phyloP scores from a whole-genome alignment of 2,888 invertebrate genomes.

The Lysandra bellargus region DNA sequence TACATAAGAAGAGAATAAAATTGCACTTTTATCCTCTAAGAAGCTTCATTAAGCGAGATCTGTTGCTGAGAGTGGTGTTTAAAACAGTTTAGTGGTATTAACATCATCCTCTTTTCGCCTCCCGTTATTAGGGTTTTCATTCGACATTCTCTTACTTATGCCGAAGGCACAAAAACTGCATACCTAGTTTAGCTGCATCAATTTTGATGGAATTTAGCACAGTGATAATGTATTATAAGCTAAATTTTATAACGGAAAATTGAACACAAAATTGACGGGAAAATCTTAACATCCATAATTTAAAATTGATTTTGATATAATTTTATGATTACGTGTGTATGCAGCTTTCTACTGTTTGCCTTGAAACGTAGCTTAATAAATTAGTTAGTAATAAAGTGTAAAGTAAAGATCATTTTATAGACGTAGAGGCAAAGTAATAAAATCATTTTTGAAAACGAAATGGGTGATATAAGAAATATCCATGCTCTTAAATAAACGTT shows the following conservation, averaged over 20 bases:
- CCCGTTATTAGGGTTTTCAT: not conserved
- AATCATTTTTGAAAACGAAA: too few relatives aligned
- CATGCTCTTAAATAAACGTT: not conserved
- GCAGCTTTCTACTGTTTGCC: not conserved
- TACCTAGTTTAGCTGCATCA: too few relatives aligned
- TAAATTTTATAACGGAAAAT: too few relatives aligned
- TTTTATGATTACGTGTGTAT: too few relatives aligned
- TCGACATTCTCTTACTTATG: too few relatives aligned
- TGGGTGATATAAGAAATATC: not conserved
- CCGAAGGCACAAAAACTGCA: too few relatives aligned
- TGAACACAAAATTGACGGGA: too few relatives aligned
- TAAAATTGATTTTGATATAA: too few relatives aligned
- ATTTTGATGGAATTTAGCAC: too few relatives aligned
- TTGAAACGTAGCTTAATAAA: not conserved
- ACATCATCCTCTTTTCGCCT: not conserved
- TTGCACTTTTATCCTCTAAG: constrained; percentile 60
- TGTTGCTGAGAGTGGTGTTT: constrained; percentile 5
- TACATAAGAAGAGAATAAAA: constrained; percentile 60
- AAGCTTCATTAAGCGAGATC: constrained; percentile 45
- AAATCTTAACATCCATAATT: too few relatives aligned
- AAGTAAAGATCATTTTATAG: not conserved
- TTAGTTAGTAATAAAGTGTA: not conserved
- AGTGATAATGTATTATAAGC: too few relatives aligned
- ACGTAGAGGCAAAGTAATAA: not conserved
- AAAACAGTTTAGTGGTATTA: not conserved